phyloP scores from a whole-genome alignment of 2,888 invertebrate species.

The Caenorhabditis sp. region DNA sequence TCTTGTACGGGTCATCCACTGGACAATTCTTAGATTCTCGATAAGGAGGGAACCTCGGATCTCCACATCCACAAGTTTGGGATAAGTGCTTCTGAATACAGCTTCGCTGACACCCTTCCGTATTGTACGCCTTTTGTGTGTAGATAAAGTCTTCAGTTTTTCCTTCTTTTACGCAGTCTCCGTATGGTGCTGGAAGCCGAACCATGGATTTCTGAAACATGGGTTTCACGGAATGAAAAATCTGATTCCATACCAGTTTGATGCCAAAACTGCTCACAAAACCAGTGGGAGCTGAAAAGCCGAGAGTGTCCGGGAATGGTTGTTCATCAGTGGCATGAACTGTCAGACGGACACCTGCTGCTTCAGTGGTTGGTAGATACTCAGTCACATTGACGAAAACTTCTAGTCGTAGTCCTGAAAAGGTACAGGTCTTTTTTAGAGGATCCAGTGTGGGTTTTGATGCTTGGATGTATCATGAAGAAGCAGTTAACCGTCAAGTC shows the following conservation, averaged over 20 bases:
- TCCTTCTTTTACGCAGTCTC: constrained; percentile 80
- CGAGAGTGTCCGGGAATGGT: constrained; percentile 82
- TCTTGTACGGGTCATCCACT: constrained; percentile 76
- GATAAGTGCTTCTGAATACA: constrained; percentile 77
- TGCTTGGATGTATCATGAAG: too few species aligned
- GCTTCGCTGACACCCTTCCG: constrained; percentile 82
- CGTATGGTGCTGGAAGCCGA: constrained; percentile 81
- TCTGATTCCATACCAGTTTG: constrained; percentile 72
- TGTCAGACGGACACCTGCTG: constrained; percentile 81
- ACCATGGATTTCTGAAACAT: constrained; percentile 77
- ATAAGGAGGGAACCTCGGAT: constrained; percentile 80
- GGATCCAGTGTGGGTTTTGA: too few species aligned
- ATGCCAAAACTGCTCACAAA: constrained; percentile 82
- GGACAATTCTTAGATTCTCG: constrained; percentile 77
- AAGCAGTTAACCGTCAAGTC: too few species aligned
- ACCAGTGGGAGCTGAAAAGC: constrained; percentile 83
- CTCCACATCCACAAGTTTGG: constrained; percentile 80
- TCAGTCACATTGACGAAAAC: constrained; percentile 82
- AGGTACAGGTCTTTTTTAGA: background rate
- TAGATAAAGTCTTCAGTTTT: constrained; percentile 81
- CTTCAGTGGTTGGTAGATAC: constrained; percentile 82
- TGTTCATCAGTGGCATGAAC: constrained; percentile 80
- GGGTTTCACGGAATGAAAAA: background rate
- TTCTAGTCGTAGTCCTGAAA: constrained; percentile 78
- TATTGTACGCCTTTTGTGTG: constrained; percentile 78